phyloP scores from a whole-genome alignment of 2,797 vertebrate species.

The Sibirionetta formosa region DNA sequence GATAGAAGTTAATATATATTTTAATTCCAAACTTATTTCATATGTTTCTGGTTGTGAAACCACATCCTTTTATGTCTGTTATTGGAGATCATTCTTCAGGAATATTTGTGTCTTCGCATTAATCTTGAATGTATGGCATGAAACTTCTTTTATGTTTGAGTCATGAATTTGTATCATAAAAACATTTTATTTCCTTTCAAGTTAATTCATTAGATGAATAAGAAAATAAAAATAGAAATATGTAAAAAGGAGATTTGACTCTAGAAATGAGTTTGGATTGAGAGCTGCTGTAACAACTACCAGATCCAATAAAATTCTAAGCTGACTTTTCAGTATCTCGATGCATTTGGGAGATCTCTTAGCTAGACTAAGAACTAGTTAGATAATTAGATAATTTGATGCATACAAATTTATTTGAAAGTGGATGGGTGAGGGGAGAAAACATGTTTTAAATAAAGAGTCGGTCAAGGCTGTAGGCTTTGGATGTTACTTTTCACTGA shows the following conservation, averaged over 20 bases:
- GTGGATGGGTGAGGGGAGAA: background rate
- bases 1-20: background rate
- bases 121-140: background rate
- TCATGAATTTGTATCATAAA: background rate
- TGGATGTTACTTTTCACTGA: background rate
- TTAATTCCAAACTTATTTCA: background rate
- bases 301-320: background rate
- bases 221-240: background rate
- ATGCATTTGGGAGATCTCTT: background rate
- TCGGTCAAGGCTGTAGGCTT: background rate
- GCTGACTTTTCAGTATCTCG: background rate
- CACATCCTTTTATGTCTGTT: background rate
- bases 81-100: background rate
- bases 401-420: background rate
- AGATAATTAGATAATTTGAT: background rate
- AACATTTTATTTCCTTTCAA: background rate
- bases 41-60: background rate
- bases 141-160: conserved; percentile 1
- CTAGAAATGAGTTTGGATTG: background rate
- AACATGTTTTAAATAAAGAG: background rate
- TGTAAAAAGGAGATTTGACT: background rate
- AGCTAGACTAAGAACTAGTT: background rate
- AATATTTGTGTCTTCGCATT: background rate
- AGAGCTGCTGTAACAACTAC: background rate
- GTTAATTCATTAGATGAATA: background rate